Base-by-base conservation (phyloP, 1,140 invertebrate species). In the Hypothenemus hampei region DNA sequence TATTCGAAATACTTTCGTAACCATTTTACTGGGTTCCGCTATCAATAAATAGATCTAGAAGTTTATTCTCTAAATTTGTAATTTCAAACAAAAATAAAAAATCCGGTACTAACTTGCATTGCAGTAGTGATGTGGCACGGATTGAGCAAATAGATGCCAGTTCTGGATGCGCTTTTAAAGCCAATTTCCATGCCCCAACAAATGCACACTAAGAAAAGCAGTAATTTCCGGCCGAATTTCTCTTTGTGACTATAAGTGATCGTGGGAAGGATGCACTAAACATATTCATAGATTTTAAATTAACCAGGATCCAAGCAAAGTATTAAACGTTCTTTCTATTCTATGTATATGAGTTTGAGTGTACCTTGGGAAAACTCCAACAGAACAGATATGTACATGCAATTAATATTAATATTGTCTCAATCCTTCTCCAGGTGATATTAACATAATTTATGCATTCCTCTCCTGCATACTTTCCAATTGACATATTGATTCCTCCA, bases 91-190 rank as follows among this genome's bases (percentile, higher is more conserved):
- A n/a, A n/a, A n/a, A n/a, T n/a, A n/a, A n/a, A n/a, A n/a, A n/a
- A n/a, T n/a, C n/a, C n/a, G n/a, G 7, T 6, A 21, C 40, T 20
- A 22, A 43, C 90, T 82, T 96, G 92, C 65, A 92, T 79, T 59
- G 87, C 83, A 22, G 92, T 94, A 26, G 89, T 87, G 29, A 96
- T 77, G 75, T 97, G 93, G 72, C 93, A 97, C 31, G 93, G 93
- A 79, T 97, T 96, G 33, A 96, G 75, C 37, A 94, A 78, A 78
- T 93, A 97, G 73, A 96, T 91, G 71, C 94, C 81, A 67, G 92
- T 93, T 62, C 82, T 80, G 19, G 90, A 91, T 37, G 89, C 82
- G 70, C 93, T 86, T 73, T 95, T 96, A 69, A 92, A 94, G 35
- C 91, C 91, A 68, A 94, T 86, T 77, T 95, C 92, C 73, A 93